A percentile compares a stretch with the other conserved stretches of the same genome.
Evolutionary conservation across 2,113 vertebrate species (phyloP).

Genomic region (Chloroceryle aenea): DNA sequence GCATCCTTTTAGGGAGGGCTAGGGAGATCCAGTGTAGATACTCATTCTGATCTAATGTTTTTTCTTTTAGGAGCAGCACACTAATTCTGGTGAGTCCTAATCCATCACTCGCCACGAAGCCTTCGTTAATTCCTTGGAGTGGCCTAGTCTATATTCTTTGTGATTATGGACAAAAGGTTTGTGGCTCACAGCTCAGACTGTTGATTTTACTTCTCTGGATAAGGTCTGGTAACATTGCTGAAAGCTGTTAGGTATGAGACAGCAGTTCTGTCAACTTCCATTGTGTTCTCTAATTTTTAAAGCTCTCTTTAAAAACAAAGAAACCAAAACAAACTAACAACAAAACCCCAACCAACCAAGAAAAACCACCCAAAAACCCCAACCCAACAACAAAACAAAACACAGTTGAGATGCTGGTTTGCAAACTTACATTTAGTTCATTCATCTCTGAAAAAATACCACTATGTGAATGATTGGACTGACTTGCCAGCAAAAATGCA

Average conservation of each 20-base stretch:
- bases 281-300: background rate
- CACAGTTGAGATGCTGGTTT: background rate
- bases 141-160: constrained; percentile 89
- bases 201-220: background rate
- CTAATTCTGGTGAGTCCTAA: constrained; percentile 93
- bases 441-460: background rate
- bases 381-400: background rate
- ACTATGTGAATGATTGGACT: background rate
- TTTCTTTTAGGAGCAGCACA: constrained; percentile 79
- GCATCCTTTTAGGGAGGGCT: background rate
- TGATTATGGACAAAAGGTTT: constrained; percentile 88
- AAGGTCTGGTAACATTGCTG: background rate
- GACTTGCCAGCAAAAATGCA: background rate
- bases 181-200: background rate
- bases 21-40: background rate
- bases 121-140: constrained; percentile 88
- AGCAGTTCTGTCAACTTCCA: background rate
- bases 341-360: too few species aligned
- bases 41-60: background rate
- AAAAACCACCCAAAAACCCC: too few species aligned
- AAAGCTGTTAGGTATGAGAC: background rate
- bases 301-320: background rate
- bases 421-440: background rate
- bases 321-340: background rate
- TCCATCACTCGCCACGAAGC: constrained; percentile 84